Base-by-base conservation (phyloP, 2,113 vertebrate genomes). In the Hemibates koningsi region DNA sequence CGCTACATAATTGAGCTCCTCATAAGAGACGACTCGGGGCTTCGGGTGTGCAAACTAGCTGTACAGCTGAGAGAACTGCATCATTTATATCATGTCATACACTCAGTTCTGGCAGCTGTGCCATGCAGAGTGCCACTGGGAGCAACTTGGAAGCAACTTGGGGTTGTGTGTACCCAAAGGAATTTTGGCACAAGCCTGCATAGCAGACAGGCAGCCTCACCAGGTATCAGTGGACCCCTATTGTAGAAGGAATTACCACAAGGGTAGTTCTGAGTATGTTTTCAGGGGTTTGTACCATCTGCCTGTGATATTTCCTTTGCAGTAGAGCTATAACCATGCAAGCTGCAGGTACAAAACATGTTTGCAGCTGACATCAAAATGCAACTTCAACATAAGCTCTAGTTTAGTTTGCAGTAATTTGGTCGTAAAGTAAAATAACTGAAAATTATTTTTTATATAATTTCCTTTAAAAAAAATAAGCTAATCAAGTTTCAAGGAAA, bases 121-220 rank as follows among this genome's bases (percentile, higher is more conserved):
- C 45, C 73, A 34, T 34, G 10, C 73, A 52, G 43, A 78, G 45
- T 52, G 17, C 45, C 27, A 52, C 45, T 34, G 45, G 11, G 45
- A 78, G 73, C 27, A 78, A 52, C 27, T 52, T 78, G 73, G 73
- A 17, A 50, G 71, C 71, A 78, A 50, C 43, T 29, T 50, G 71
- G 21, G 16, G 1, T 50, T 78, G 14, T 50, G 43, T 76, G 73
- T 34, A 50, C 27, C 45, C 43, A 78, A 78, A 19, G 45, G 27
- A 50, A 1, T 52, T 78, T 32, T 78, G 73, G 73, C 73, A 78
- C 45, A 78, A 50, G 24, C 27, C 6, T 52, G 45, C 17, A 78
- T 52, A 78, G 73, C 45, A 78, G 45, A 78, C 17, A 52, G 19
- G 4, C 27, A 52, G 73, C 45, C 27, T 34, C 19, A 34, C 73